Percentiles rank a stretch among this genome's conserved stretches.
These are phyloP conservation scores for Rhynchophorus ferrugineus DNA, from an alignment of 1,140 invertebrate genomes.

Conservation along the genomic window DNA sequence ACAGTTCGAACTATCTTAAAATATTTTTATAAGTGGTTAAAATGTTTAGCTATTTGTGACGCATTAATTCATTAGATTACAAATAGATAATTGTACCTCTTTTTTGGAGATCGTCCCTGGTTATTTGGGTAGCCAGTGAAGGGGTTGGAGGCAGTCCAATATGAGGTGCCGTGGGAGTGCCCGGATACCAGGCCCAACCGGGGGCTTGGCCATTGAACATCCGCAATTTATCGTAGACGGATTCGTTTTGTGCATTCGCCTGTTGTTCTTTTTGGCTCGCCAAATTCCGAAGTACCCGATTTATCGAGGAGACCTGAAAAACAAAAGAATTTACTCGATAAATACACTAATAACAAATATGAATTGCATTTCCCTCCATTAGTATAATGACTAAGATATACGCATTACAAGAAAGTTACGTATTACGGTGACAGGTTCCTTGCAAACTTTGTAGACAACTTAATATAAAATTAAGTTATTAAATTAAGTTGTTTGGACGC, in stretches of 20 bases:
- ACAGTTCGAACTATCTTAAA: no score
- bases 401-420: no score
- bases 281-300: constrained; percentile 91
- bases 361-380: no score
- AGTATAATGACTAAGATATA: no score
- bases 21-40: no score
- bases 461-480: no score
- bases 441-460: no score
- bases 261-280: constrained; percentile 83
- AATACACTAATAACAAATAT: no score
- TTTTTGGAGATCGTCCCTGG: constrained; percentile 54
- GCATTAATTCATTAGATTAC: no score
- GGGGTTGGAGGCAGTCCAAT: constrained; percentile 41
- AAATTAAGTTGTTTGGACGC: no score
- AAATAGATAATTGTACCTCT: constrained; percentile 48
- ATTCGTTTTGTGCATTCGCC: constrained; percentile 49
- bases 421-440: no score
- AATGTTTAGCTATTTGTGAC: no score
- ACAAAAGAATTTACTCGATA: constrained; percentile 4
- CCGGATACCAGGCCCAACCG: constrained; percentile 41
- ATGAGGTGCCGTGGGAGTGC: constrained; percentile 40
- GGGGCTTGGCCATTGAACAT: constrained; percentile 68
- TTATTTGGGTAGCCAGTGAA: constrained; percentile 41
- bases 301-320: constrained; percentile 93
- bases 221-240: constrained; percentile 78